phyloP scores from a whole-genome alignment of 2,113 vertebrate species.

The Petaurus breviceps region DNA sequence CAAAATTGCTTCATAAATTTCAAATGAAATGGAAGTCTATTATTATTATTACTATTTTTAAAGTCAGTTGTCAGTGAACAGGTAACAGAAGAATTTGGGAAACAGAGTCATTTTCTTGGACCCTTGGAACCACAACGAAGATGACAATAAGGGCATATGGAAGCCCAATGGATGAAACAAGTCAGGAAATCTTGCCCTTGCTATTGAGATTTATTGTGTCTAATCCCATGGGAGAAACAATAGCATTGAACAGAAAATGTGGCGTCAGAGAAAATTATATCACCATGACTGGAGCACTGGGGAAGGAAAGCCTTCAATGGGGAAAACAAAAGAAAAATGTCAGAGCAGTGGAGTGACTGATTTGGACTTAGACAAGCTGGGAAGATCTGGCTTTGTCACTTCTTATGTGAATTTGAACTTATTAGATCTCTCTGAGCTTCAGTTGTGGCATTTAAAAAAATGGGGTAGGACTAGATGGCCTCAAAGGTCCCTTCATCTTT shows the following conservation, averaged over 20 bases:
- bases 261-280: neutral
- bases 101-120: neutral
- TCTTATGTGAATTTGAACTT: neutral
- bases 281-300: neutral
- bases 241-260: neutral
- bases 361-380: neutral
- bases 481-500: neutral
- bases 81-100: neutral
- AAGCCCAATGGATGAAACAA: neutral
- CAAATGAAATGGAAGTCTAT: neutral
- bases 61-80: neutral
- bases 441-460: neutral
- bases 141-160: neutral
- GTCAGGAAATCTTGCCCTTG: neutral
- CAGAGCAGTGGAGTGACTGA: neutral
- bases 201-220: neutral
- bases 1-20: neutral
- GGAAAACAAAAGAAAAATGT: neutral
- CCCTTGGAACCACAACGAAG: neutral
- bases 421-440: neutral
- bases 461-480: neutral
- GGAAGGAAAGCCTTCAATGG: neutral
- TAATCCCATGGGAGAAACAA: neutral
- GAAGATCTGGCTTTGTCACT: neutral
- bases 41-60: neutral